Conservation (phyloP, 2,113 vertebrate genomes). For the Ranitomeya variabilis region DNA sequence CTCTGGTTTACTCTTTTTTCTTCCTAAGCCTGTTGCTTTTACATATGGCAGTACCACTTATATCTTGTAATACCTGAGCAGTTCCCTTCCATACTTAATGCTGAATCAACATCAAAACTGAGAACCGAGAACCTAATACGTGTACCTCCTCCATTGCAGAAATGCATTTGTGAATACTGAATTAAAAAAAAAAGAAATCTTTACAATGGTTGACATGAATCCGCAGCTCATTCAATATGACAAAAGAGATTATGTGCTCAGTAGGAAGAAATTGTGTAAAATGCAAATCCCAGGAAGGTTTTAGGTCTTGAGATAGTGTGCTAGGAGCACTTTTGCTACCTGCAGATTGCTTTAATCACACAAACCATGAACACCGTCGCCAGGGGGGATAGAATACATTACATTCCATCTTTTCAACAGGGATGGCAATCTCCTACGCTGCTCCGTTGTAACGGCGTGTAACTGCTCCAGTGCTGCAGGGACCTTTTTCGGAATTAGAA, state of each 20-base stretch:
- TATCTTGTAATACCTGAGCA: neutral
- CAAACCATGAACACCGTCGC: slow-evolving; percentile 43
- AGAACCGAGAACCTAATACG: slow-evolving; percentile 21
- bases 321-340: slow-evolving; percentile 48
- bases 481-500: slow-evolving; percentile 55
- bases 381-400: slow-evolving; percentile 58
- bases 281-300: slow-evolving; percentile 49
- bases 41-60: slow-evolving; percentile 4
- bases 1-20: neutral
- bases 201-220: slow-evolving; percentile 56
- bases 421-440: slow-evolving; percentile 33
- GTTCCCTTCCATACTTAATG: neutral
- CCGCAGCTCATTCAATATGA: slow-evolving; percentile 53
- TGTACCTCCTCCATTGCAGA: slow-evolving; percentile 3
- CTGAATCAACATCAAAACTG: slow-evolving; percentile 25
- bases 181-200: slow-evolving; percentile 30
- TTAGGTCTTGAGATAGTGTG: slow-evolving; percentile 52
- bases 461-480: slow-evolving; percentile 49
- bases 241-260: slow-evolving; percentile 58
- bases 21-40: neutral
- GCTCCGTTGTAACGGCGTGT: slow-evolving; percentile 49
- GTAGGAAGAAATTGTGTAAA: slow-evolving; percentile 59
- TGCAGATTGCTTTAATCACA: slow-evolving; percentile 51
- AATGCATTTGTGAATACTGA: slow-evolving; percentile 48
- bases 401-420: slow-evolving; percentile 55